A percentile compares a stretch with the other conserved stretches of the same genome.
Evolutionary conservation across 2,888 invertebrate genomes (phyloP).

Genomic region (Philopedon plagiatum): DNA sequence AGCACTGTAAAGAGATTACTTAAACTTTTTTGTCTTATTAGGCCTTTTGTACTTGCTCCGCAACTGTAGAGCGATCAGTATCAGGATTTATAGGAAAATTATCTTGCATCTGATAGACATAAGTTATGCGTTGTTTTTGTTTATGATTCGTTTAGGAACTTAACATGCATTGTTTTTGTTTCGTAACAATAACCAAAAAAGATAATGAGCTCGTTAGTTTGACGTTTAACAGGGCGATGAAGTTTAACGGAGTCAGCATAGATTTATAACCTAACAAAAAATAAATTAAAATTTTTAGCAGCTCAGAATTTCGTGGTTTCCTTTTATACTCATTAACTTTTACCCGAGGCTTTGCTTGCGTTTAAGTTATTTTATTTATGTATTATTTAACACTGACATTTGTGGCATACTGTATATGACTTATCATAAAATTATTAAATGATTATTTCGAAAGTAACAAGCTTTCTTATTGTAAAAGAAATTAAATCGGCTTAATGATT

Average conservation of each 20-base stretch:
- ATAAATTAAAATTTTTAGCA: not conserved
- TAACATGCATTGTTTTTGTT: constrained; percentile 3
- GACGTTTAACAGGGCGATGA: not conserved
- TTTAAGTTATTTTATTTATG: too few species aligned
- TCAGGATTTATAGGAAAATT: constrained; percentile 26
- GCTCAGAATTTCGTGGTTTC: not conserved
- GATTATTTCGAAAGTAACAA: too few species aligned
- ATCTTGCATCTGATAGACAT: constrained; percentile 13
- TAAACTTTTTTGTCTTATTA: constrained; percentile 31
- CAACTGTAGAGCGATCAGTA: constrained; percentile 20
- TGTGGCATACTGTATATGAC: too few species aligned
- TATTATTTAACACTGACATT: too few species aligned
- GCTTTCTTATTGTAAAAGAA: too few species aligned
- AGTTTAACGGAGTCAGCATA: not conserved
- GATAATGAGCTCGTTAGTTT: constrained; percentile 3
- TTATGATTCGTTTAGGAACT: constrained; percentile 12
- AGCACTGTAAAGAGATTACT: constrained; percentile 34
- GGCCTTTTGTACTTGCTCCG: constrained; percentile 27
- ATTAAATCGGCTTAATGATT: too few species aligned
- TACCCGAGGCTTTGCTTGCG: too few species aligned
- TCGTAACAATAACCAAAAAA: constrained; percentile 5
- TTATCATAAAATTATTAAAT: too few species aligned
- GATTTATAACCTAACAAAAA: not conserved
- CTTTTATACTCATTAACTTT: too few species aligned
- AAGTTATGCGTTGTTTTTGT: constrained; percentile 1